These are phyloP conservation scores for Diceros bicornis DNA, from an alignment of 2,797 vertebrate species.

Conservation along the genomic window DNA sequence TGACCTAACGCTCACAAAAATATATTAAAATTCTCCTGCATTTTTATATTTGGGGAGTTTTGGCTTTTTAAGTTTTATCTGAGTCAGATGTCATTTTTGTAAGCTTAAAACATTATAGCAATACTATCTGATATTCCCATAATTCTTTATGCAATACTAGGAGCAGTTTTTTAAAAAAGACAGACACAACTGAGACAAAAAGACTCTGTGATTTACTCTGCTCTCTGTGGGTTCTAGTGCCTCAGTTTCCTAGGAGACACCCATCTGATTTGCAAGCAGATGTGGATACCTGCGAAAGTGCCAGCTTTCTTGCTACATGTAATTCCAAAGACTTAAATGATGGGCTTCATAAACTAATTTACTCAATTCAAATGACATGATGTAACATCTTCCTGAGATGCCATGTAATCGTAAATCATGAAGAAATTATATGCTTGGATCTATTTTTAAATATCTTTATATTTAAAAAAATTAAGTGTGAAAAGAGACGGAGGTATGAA, in stretches of 20 bases:
- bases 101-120: conserved; percentile 6
- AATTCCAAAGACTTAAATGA: background rate
- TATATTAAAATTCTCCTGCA: background rate
- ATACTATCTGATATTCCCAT: background rate
- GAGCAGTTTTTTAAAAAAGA: background rate
- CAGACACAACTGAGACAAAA: background rate
- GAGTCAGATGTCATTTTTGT: background rate
- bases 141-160: background rate
- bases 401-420: background rate
- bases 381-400: background rate
- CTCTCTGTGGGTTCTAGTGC: background rate
- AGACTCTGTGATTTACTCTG: background rate
- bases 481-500: background rate
- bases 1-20: background rate
- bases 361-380: conserved; percentile 2
- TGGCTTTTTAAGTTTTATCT: conserved; percentile 8
- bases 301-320: background rate
- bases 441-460: conserved; percentile 40
- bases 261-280: background rate
- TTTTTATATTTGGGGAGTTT: conserved; percentile 9
- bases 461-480: background rate
- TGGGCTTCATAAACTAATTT: background rate
- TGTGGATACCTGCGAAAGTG: background rate
- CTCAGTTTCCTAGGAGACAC: background rate
- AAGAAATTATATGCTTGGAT: conserved; percentile 14